Base-by-base conservation (phyloP, 2,113 vertebrate species). In the Noctilio leporinus region DNA sequence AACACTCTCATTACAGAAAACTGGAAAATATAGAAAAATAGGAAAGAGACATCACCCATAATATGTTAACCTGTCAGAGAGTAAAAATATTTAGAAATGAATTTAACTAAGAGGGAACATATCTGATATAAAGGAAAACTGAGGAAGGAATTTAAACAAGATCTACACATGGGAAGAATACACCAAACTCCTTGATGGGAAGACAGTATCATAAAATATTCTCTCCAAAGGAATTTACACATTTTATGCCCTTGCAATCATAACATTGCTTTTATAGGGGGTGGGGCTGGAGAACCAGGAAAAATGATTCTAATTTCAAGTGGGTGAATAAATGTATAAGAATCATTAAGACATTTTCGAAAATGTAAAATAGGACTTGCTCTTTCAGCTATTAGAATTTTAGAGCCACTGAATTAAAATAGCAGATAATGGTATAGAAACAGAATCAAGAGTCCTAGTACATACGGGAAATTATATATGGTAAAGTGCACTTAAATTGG, bases 361-460 rank as follows among this genome's bases (percentile, higher is more conserved):
- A 47, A 65, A 38, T 12, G 30, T 90, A 24, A 87, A 67, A 22
- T 53, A 10, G 49, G 51, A 7, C 38, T 40, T 70, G 47, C 43
- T 89, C 33, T 92, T 84, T 86, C 19, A 76, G 72, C 24, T 38
- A 53, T 55, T n/a, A 70, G 51, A n/a, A 38, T 76, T 86, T 81
- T 43, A 75, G 57, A 76, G 30, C 17, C 69, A n/a, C 16, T 33
- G 5, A 62, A 55, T 82, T 65, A 82, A 95, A 86, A 40, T 16
- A 51, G 30, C 24, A 84, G 85, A 57, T 62, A 19, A 24, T 33
- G 24, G 22, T 3, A 40, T 43, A 62, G 84, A 84, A 78, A 89
- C 40, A 35, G 94, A 97, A n/a, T 19, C 9, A 40, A 26, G 49
- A 57, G 47, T 57, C 69, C 22, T 10, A 20, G 24, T 4, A 57